Conservation (phyloP, 2,113 vertebrate species). For the Chloebia gouldiae region DNA sequence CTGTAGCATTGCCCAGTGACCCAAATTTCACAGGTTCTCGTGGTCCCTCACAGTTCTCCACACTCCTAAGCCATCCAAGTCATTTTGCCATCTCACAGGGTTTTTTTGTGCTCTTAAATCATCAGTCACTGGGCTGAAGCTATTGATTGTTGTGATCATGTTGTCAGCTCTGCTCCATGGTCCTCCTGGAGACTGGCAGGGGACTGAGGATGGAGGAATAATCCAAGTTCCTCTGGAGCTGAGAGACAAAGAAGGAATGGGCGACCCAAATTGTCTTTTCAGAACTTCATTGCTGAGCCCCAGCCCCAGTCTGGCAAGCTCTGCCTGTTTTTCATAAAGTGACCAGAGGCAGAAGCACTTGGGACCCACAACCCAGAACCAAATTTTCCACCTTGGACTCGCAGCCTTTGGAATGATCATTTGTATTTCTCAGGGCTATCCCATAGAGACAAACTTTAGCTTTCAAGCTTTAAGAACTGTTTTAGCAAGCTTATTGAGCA, state of each 20-base stretch:
- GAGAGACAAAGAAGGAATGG: neutral
- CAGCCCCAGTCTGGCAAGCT: neutral
- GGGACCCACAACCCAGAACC: neutral
- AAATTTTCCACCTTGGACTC: neutral
- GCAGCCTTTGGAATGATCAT: neutral
- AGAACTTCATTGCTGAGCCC: neutral
- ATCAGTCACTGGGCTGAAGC: neutral
- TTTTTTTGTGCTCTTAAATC: neutral
- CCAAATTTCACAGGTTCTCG: neutral
- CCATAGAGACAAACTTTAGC: neutral
- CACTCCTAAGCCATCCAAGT: neutral
- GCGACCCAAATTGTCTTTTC: neutral
- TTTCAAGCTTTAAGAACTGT: neutral
- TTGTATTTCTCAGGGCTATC: neutral
- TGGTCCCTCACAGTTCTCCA: neutral
- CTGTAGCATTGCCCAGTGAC: neutral
- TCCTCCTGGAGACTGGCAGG: neutral
- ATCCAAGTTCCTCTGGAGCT: neutral
- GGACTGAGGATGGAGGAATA: neutral
- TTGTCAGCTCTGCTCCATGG: accelerated
- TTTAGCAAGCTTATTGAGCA: neutral
- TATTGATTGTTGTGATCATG: neutral
- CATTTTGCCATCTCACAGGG: neutral
- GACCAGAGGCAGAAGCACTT: neutral
- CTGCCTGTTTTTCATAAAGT: neutral